phyloP scores from a whole-genome alignment of 2,888 invertebrate genomes.

The Zelleria hepariella region DNA sequence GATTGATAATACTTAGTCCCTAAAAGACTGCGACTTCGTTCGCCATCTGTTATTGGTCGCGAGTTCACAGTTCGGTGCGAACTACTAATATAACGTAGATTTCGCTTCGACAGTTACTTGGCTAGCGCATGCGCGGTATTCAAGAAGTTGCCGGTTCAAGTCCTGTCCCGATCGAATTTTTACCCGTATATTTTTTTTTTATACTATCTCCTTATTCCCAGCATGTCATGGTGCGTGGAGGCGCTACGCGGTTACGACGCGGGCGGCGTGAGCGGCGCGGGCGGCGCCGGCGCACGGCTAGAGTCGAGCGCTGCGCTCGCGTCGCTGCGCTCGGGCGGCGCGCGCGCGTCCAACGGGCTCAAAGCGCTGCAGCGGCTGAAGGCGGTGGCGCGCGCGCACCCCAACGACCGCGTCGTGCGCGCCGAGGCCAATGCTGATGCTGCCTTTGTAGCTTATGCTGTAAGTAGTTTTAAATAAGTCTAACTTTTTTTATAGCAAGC shows the following conservation, averaged over 20 bases:
- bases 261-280: conserved; percentile 86
- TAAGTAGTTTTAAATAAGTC: too few relatives aligned
- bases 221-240: conserved; percentile 89
- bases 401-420: conserved; percentile 48
- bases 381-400: conserved; percentile 57
- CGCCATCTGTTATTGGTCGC: too few relatives aligned
- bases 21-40: too few relatives aligned
- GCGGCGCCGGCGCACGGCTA: conserved; percentile 86
- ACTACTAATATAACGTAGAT: too few relatives aligned
- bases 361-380: conserved; percentile 47
- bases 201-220: conserved; percentile 14
- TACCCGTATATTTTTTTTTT: too few relatives aligned
- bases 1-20: too few relatives aligned
- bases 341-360: conserved; percentile 20
- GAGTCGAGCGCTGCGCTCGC: conserved; percentile 54
- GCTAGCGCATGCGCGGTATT: too few relatives aligned
- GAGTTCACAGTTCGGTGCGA: too few relatives aligned
- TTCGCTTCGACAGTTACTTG: too few relatives aligned
- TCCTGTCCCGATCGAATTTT: too few relatives aligned
- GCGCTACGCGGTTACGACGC: conserved; percentile 93
- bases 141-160: too few relatives aligned
- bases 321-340: conserved; percentile 17
- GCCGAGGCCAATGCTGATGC: conserved; percentile 63
- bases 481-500: too few relatives aligned
- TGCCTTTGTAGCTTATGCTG: conserved; percentile 61